Percentiles rank a stretch among this genome's conserved stretches.
phyloP scores from a whole-genome alignment of 23 tunicate species.

The Corella eumyota region DNA sequence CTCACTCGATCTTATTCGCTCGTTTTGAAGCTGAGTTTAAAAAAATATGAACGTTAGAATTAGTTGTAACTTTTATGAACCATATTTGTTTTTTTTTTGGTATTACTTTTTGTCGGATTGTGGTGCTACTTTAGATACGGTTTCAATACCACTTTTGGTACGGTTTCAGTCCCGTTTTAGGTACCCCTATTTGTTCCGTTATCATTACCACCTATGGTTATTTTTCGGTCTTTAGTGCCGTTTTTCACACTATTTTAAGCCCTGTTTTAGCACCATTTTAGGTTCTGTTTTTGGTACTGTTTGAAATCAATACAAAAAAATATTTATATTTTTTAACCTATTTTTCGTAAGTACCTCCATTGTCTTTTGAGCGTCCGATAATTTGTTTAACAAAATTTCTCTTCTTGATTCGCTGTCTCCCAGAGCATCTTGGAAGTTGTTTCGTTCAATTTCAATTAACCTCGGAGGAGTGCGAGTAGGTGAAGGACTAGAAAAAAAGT shows the following conservation, averaged over 20 bases:
- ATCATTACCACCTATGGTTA: too few species aligned
- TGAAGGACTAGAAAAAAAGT: neutral
- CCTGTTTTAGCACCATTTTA: neutral
- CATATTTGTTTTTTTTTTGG: too few species aligned
- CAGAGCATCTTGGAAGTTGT: conserved; percentile 69
- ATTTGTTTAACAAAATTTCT: conserved; percentile 33
- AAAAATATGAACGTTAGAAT: neutral
- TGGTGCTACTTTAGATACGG: too few species aligned
- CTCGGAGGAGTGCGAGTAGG: conserved; percentile 24
- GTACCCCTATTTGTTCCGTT: too few species aligned
- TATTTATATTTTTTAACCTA: neutral
- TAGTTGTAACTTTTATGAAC: too few species aligned
- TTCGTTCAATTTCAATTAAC: conserved; percentile 59
- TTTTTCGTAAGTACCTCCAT: conserved; percentile 42
- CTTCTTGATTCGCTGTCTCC: conserved; percentile 77
- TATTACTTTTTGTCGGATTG: too few species aligned
- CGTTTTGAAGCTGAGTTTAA: conserved; percentile 54
- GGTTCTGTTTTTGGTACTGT: neutral
- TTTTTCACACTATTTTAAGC: too few species aligned
- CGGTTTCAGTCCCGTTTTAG: too few species aligned
- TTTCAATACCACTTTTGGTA: too few species aligned
- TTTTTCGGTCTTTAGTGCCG: too few species aligned
- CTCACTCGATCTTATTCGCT: conserved; percentile 45
- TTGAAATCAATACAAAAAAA: neutral
- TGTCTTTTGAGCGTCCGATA: conserved; percentile 65